These are phyloP conservation scores for Cinclus cinclus DNA, from an alignment of 2,113 vertebrate species.

Conservation along the genomic window DNA sequence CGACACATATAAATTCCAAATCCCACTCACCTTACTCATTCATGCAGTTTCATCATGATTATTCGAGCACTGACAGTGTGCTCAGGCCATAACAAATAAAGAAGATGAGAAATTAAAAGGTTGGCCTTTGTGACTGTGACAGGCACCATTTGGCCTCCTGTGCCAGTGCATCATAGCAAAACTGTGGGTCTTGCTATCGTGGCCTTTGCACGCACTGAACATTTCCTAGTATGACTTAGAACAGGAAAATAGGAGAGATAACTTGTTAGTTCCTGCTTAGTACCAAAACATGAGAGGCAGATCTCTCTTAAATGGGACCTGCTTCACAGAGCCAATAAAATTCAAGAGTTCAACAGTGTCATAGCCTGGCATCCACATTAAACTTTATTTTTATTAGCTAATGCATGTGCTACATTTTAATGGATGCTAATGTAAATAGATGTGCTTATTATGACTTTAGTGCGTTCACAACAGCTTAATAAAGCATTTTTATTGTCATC, in stretches of 20 bases:
- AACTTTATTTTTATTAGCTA: slow-evolving; percentile 39
- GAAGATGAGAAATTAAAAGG: background rate
- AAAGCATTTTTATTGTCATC: slow-evolving; percentile 63
- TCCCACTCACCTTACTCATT: slow-evolving; percentile 33
- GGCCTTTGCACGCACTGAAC: background rate
- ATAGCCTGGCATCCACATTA: slow-evolving; percentile 17
- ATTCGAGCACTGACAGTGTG: background rate
- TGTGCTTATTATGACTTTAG: slow-evolving; percentile 50
- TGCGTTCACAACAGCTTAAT: slow-evolving; percentile 43
- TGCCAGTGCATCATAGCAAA: background rate
- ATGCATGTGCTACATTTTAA: slow-evolving; percentile 19
- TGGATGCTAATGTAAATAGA: slow-evolving; percentile 59
- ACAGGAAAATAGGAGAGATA: background rate
- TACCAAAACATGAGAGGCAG: background rate
- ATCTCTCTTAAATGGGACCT: background rate
- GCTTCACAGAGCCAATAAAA: slow-evolving; percentile 41
- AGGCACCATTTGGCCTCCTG: background rate
- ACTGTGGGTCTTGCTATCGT: fast-evolving
- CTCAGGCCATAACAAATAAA: background rate
- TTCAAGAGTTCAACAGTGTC: slow-evolving; percentile 25
- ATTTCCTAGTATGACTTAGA: background rate
- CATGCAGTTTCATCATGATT: slow-evolving; percentile 41
- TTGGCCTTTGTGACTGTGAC: background rate
- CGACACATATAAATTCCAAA: background rate
- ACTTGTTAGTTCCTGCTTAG: background rate